A percentile compares a stretch with the other conserved stretches of the same genome.
These are phyloP conservation scores for Etheostoma cragini DNA, from an alignment of 2,113 vertebrate genomes.

Conservation along the genomic window DNA sequence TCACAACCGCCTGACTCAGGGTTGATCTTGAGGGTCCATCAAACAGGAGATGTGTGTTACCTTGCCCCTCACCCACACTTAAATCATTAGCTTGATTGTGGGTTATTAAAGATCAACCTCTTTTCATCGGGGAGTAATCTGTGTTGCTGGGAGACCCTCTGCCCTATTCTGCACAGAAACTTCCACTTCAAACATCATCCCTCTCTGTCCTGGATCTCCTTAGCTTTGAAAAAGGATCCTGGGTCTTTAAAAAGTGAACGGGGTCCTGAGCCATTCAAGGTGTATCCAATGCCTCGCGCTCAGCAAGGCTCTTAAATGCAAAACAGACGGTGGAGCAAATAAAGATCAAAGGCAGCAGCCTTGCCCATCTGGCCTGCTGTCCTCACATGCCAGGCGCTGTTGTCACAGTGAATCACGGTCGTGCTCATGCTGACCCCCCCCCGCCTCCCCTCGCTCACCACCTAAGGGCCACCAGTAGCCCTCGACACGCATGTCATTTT, in stretches of 20 bases:
- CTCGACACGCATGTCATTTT: slow-evolving; percentile 15
- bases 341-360: slow-evolving; percentile 84
- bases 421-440: slow-evolving; percentile 45
- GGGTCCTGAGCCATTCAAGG: slow-evolving; percentile 77
- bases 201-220: slow-evolving; percentile 66
- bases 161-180: slow-evolving; percentile 40
- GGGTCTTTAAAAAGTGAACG: slow-evolving; percentile 77
- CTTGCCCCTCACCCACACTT: slow-evolving; percentile 55
- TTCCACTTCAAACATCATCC: slow-evolving; percentile 66
- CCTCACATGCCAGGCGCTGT: slow-evolving; percentile 81
- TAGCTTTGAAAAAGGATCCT: slow-evolving; percentile 82
- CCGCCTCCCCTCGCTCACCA: slow-evolving; percentile 32
- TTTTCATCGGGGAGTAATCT: slow-evolving; percentile 74
- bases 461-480: slow-evolving; percentile 50
- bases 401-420: slow-evolving; percentile 84
- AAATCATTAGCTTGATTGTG: slow-evolving; percentile 62
- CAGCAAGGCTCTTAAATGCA: slow-evolving; percentile 84
- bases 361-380: slow-evolving; percentile 77
- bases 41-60: slow-evolving; percentile 49
- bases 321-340: slow-evolving; percentile 84
- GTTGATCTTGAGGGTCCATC: slow-evolving; percentile 56
- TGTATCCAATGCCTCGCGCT: slow-evolving; percentile 83
- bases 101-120: slow-evolving; percentile 60
- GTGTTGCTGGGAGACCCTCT: slow-evolving; percentile 63
- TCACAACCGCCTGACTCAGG: slow-evolving; percentile 51